Conservation (phyloP, 2,797 vertebrate species). For the Ambastaia sidthimunki region DNA sequence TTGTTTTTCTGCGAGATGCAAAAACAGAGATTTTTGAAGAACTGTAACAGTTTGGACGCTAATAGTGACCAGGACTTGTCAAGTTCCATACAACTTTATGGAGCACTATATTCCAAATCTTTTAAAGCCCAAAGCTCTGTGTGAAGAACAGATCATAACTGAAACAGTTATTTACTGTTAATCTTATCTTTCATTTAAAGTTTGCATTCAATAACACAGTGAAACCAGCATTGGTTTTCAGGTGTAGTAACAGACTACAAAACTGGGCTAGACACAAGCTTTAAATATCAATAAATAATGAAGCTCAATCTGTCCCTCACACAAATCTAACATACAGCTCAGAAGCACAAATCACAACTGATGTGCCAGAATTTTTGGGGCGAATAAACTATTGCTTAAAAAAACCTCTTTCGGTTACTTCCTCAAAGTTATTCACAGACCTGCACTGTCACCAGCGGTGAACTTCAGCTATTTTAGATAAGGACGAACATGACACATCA, state of each 20-base stretch:
- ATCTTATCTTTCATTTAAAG: no score
- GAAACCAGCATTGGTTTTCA: neutral
- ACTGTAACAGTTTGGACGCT: neutral
- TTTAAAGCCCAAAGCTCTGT: no score
- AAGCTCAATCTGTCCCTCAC: neutral
- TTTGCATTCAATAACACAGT: no score
- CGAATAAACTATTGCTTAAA: neutral
- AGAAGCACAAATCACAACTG: neutral
- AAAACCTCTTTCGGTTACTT: neutral
- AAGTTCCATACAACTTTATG: neutral
- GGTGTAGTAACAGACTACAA: neutral
- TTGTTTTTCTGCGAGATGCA: neutral
- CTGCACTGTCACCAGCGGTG: conserved; percentile 12
- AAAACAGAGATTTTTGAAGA: neutral
- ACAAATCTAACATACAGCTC: neutral
- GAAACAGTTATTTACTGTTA: no score
- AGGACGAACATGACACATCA: conserved; percentile 39
- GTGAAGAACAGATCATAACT: no score
- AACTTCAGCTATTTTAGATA: conserved; percentile 44
- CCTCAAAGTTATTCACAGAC: neutral
- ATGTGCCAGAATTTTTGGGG: neutral
- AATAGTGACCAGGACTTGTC: no score
- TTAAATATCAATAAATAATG: neutral
- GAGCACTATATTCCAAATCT: no score
- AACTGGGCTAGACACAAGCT: no score